Base-by-base conservation (phyloP, 2,113 vertebrate genomes). In the Aythya baeri region DNA sequence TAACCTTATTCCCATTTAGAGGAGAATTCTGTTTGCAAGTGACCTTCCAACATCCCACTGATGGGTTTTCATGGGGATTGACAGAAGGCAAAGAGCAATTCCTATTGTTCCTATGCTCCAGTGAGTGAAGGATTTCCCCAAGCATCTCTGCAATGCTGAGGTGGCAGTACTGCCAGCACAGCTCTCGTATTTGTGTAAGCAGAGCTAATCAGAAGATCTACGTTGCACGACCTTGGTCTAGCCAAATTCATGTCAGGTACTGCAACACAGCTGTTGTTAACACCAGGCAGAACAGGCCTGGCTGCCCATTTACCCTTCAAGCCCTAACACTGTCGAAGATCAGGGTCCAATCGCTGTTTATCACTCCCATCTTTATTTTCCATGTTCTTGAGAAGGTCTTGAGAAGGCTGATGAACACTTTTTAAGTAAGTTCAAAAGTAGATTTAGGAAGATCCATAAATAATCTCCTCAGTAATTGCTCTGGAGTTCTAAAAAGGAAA, bases 201-300 rank as follows among this genome's bases (percentile, higher is more conserved):
- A 52, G 14, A 27, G 13, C 36, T 7, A 41, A 54, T 14, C 25
- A 29, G 61, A 71, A 68, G 23, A 66, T 36, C 20, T 12, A 7
- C 2, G 1, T 32, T 54, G 67, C 1, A 1, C 1, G 4, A 13
- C 86, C 80, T 76, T 34, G 32, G 34, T 22, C 0, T 2, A 43
- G 32, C 13, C 58, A 49, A 34, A 55, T 1, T 62, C 55, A 58
- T 6, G 13, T 9, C 50, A 61, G 32, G 34, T 4, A 46, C 13
- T 73, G 62, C n/a, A 58, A 3, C 38, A 13, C 7, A 68, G 71
- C 63, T 44, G 41, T 26, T 44, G 50, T 29, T 29, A 83, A 46
- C 76, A n/a, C 41, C 4, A 26, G 26, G 66, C 82, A 87, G 72
- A 83, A 76, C 4, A 2, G 3, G 7, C 4, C 41, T 66, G 25